phyloP scores from a whole-genome alignment of 2,113 vertebrate genomes.

The Cyphomyrus plagiostoma region DNA sequence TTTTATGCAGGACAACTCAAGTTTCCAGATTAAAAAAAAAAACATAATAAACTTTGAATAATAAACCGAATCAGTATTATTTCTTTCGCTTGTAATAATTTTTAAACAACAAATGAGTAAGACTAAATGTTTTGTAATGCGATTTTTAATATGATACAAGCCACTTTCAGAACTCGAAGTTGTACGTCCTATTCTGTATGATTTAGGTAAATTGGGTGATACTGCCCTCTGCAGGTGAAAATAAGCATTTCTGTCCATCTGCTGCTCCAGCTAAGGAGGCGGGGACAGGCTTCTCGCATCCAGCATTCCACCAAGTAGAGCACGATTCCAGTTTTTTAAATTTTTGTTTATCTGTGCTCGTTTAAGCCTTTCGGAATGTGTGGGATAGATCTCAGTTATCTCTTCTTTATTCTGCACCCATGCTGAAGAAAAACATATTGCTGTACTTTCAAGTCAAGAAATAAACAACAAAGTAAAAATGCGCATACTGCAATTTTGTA shows the following conservation, averaged over 20 bases:
- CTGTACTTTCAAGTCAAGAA: neutral
- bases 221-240: constrained; percentile 22
- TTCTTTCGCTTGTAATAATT: neutral
- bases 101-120: neutral
- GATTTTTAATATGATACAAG: neutral
- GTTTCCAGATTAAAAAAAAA: neutral
- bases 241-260: neutral
- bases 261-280: neutral
- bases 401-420: neutral
- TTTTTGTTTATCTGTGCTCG: neutral
- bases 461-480: neutral
- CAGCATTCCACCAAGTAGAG: neutral
- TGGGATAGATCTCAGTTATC: neutral
- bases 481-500: neutral
- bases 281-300: neutral
- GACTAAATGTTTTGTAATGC: neutral
- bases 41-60: neutral
- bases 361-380: neutral
- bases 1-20: neutral
- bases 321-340: neutral
- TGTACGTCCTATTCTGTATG: neutral
- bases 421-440: neutral
- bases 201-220: constrained; percentile 3
- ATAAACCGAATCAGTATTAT: neutral
- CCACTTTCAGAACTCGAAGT: neutral